Evolutionary conservation across 2,113 vertebrate genomes (phyloP).

Genomic region (Seriola dumerili): DNA sequence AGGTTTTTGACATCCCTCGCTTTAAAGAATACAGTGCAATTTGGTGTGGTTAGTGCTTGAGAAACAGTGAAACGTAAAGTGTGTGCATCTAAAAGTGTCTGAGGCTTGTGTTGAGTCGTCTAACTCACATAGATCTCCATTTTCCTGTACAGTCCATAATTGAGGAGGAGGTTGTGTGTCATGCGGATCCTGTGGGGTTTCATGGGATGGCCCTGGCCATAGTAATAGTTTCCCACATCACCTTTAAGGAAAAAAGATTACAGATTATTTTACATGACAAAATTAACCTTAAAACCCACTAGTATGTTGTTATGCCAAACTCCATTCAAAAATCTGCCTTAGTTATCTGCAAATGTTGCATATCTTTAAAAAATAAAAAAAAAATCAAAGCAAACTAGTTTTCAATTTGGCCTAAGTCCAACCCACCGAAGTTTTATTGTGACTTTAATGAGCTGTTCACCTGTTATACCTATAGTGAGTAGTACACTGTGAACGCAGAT

Average conservation of each 20-base stretch:
- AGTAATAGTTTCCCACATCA: slow-evolving; percentile 98
- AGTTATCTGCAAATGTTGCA: neutral
- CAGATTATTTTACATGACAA: neutral
- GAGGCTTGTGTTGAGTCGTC: too few relatives aligned
- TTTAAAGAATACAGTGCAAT: neutral
- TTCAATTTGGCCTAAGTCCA: neutral
- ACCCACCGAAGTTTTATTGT: neutral
- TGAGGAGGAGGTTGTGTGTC: slow-evolving; percentile 98
- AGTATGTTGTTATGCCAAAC: neutral
- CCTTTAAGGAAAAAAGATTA: slow-evolving; percentile 79
- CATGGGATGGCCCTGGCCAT: slow-evolving; percentile 98
- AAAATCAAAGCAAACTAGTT: too few relatives aligned
- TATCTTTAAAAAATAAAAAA: too few relatives aligned
- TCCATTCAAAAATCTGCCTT: neutral
- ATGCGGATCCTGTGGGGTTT: slow-evolving; percentile 98
- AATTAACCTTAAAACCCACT: neutral
- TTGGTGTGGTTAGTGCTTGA: neutral
- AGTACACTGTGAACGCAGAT: neutral
- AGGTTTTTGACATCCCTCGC: neutral
- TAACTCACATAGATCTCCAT: slow-evolving; percentile 98
- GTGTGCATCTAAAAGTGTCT: neutral
- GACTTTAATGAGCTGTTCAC: neutral
- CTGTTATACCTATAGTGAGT: neutral
- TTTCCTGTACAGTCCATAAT: slow-evolving; percentile 98
- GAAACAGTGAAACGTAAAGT: neutral